phyloP scores from a whole-genome alignment of 2,888 invertebrate species.

The Leistus spinibarbis region DNA sequence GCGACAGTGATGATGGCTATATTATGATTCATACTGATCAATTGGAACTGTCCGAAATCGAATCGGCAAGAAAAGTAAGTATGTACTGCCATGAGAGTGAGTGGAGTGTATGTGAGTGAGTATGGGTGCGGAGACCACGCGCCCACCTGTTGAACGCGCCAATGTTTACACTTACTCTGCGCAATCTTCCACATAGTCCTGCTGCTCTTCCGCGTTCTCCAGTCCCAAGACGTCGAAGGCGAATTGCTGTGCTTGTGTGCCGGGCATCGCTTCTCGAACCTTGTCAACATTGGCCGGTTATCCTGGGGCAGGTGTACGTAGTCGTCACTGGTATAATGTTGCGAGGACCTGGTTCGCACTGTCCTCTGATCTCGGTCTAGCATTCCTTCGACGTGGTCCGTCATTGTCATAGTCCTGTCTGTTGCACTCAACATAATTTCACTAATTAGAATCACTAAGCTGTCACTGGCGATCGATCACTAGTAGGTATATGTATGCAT shows the following conservation, averaged over 20 bases:
- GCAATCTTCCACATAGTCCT: constrained; percentile 23
- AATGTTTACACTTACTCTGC: constrained; percentile 34
- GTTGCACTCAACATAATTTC: constrained; percentile 19
- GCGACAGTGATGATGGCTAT: constrained; percentile 2
- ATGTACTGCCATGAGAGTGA: background rate
- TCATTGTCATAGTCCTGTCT: constrained; percentile 39
- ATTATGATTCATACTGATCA: constrained; percentile 16
- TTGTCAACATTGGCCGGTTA: background rate
- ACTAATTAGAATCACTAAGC: background rate
- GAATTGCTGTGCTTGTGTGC: background rate
- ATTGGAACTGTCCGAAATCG: background rate
- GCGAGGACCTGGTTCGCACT: constrained; percentile 34
- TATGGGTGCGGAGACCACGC: constrained; percentile 9
- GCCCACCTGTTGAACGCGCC: constrained; percentile 31
- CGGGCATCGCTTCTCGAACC: background rate
- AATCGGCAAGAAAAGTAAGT: background rate
- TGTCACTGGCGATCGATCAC: background rate
- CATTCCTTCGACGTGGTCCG: constrained; percentile 52
- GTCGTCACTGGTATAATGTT: background rate
- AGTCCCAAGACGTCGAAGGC: background rate
- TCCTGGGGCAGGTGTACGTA: background rate
- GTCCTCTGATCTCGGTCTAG: constrained; percentile 55
- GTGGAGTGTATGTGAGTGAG: background rate
- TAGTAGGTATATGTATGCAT: background rate
- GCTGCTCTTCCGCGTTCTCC: constrained; percentile 28